Evolutionary conservation across 2,113 vertebrate species (phyloP).

Genomic region (Mesitornis unicolor): DNA sequence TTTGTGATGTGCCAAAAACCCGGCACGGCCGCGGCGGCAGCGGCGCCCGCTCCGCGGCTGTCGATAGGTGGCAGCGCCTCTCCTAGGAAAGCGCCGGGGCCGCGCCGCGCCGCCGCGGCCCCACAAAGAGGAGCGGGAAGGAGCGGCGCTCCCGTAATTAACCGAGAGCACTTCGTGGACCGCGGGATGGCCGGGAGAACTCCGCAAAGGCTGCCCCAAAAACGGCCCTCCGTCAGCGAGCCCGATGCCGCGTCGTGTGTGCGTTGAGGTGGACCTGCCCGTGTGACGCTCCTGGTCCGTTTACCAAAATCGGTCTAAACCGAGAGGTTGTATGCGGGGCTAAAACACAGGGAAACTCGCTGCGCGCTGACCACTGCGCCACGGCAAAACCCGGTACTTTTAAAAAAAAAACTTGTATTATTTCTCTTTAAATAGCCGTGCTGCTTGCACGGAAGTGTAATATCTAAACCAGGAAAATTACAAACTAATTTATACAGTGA

Average conservation of each 20-base stretch:
- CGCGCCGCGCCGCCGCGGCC: no score
- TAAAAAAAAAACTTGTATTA: background rate
- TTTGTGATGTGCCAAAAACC: slow-evolving; percentile 16
- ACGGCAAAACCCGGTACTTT: no score
- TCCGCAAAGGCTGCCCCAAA: background rate
- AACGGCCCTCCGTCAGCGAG: no score
- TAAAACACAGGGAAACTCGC: background rate
- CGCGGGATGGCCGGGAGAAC: background rate
- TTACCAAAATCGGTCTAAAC: background rate
- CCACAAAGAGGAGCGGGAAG: no score
- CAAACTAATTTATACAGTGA: background rate
- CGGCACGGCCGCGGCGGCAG: no score
- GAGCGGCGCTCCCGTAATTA: no score
- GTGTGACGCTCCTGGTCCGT: background rate
- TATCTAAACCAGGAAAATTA: background rate
- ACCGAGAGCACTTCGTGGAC: slow-evolving; percentile 11
- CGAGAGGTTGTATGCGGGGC: background rate
- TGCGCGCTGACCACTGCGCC: no score
- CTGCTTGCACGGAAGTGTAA: background rate
- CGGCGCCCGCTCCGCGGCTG: no score
- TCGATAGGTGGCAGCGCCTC: slow-evolving; percentile 83
- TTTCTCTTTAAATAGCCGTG: background rate
- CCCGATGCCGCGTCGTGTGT: background rate
- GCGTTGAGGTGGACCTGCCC: rapidly evolving
- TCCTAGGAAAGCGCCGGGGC: slow-evolving; percentile 74